Evolutionary conservation across 2,113 vertebrate species (phyloP), one percentile per base, ranked within the genome.

Genomic region (Tamias sibiricus): DNA sequence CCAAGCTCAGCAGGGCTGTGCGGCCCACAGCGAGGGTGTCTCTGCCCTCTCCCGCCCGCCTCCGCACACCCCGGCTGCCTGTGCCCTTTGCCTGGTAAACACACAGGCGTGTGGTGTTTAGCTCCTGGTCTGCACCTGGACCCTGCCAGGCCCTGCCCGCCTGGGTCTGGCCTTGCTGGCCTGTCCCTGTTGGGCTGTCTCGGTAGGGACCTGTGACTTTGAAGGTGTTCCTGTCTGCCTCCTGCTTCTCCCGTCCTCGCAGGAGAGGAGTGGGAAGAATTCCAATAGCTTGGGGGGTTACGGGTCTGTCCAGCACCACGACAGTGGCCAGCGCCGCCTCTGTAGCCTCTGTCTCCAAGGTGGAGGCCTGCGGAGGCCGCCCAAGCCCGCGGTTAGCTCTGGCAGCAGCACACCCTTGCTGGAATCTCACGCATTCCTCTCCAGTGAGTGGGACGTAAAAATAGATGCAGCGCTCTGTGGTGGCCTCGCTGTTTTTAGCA

Each of bases 351-450:
- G 84, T 98, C 97, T 97, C 97, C 95, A 88, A 88, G 97, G 26
- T 97, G 96, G 88, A 44, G 66, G 57, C 88, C 90, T 80, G 91
- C 90, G 44, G 83, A 74, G 68, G 54, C 97, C 97, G 98, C 98
- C 98, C 98, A 98, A 98, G 96, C 75, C 97, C 98, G 98, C 98
- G 97, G 79, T 98, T 98, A 97, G 96, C 96, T 97, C 98, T 98
- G 97, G 98, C 97, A 92, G 80, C 91, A 22, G 96, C 64, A 66
- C 92, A 13, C 54, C 97, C 94, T 98, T 80, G 86, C 96, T 97
- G 97, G 98, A 98, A 98, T 98, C 88, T 97, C 97, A 86, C 88
- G 95, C 98, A 98, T 99, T 99, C 98, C 97, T 98, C 76, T 89
- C 57, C 91, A 96, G 86, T 98, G 98, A 98, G 96, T 97, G 98